Evolutionary conservation across 2,888 invertebrate genomes (phyloP).

Genomic region (Ephialtes manifestator): DNA sequence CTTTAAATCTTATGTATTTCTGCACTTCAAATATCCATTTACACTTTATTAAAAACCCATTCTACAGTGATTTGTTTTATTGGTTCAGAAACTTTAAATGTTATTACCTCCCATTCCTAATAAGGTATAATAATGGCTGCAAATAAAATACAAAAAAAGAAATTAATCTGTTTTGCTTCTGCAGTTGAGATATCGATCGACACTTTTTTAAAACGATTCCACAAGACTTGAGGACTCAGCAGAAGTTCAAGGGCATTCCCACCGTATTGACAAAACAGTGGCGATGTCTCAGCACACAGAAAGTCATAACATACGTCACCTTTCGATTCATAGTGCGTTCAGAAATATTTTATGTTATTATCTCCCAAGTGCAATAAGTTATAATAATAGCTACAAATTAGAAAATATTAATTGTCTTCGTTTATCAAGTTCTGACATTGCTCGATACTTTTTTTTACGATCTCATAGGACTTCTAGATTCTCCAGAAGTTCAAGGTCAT

Average conservation of each 20-base stretch:
- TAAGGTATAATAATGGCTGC: background rate
- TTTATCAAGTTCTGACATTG: background rate
- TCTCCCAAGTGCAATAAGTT: no score
- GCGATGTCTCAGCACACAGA: background rate
- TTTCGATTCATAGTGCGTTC: slow-evolving; percentile 1
- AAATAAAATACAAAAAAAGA: background rate
- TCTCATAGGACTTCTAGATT: background rate
- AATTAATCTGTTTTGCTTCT: background rate
- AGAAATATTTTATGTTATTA: no score
- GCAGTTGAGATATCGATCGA: background rate
- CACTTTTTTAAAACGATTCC: background rate
- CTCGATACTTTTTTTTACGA: background rate
- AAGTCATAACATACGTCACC: slow-evolving; percentile 3
- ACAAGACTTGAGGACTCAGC: background rate
- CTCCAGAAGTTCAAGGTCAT: no score
- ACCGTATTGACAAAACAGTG: slow-evolving; percentile 1
- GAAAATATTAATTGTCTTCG: background rate
- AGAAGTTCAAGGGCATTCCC: background rate
- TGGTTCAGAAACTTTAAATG: no score
- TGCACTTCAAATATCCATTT: no score
- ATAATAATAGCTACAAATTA: no score
- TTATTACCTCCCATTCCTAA: no score
- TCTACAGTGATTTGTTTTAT: no score
- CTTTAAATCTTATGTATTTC: background rate
- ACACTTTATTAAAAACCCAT: no score